Conservation (phyloP, 2,888 invertebrate species). For the Cantharis lateralis region DNA sequence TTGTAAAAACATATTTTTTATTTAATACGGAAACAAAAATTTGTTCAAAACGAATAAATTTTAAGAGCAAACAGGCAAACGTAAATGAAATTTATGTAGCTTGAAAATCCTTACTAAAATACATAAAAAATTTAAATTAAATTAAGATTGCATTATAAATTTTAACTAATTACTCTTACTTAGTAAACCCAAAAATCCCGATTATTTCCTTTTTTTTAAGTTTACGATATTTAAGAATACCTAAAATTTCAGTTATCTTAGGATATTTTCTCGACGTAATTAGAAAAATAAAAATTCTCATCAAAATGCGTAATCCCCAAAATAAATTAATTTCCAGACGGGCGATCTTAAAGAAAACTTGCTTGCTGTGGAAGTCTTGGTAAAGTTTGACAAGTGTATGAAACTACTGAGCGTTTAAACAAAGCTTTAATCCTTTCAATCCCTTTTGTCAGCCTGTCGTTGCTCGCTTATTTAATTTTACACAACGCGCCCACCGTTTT, state of each 20-base stretch:
- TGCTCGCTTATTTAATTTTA: constrained; percentile 37
- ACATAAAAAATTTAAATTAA: background rate
- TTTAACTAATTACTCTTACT: background rate
- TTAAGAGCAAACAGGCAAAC: background rate
- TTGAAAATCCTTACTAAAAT: background rate
- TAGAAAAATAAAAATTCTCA: constrained; percentile 12
- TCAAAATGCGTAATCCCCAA: constrained; percentile 18
- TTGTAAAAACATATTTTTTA: background rate
- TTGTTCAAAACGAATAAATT: background rate
- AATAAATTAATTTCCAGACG: constrained; percentile 28
- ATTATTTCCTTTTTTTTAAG: background rate
- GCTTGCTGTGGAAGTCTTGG: constrained; percentile 28
- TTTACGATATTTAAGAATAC: background rate
- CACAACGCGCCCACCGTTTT: constrained; percentile 28
- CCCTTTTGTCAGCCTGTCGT: constrained; percentile 39
- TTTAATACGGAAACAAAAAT: background rate
- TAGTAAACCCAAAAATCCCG: background rate
- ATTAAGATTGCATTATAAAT: background rate
- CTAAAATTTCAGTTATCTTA: background rate
- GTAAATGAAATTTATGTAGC: background rate
- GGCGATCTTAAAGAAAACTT: constrained; percentile 22
- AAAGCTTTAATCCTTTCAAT: constrained; percentile 42
- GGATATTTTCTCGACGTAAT: constrained; percentile 1
- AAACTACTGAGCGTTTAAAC: constrained; percentile 42
- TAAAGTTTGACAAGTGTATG: constrained; percentile 42